These are phyloP conservation scores for Acanthosepion pharaonis DNA, from an alignment of 2,888 invertebrate species.

Conservation along the genomic window DNA sequence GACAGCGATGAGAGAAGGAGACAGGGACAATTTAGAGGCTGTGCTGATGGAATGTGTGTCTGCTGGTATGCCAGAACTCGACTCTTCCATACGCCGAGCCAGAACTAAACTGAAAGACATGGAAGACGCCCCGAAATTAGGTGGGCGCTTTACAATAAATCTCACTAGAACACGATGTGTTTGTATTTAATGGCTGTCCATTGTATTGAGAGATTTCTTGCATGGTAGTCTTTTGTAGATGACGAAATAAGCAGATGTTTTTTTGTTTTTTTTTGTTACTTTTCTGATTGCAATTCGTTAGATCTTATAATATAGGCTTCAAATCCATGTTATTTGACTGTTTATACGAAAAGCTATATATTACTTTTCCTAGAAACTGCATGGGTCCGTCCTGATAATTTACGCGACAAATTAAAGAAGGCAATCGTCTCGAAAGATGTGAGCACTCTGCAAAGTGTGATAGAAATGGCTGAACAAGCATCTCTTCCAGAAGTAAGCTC, in stretches of 20 bases:
- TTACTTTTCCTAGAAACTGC: not conserved
- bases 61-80: slow-evolving; percentile 34
- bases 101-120: not conserved
- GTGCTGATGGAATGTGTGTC: not conserved
- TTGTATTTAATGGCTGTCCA: too few relatives aligned
- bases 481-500: not conserved
- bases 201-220: too few relatives aligned
- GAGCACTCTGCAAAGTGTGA: not conserved
- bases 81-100: not conserved
- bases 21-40: not conserved
- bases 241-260: too few relatives aligned
- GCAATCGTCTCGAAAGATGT: not conserved
- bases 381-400: not conserved
- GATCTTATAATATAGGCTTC: too few relatives aligned
- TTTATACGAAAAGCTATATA: too few relatives aligned
- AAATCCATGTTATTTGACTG: not conserved
- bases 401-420: not conserved
- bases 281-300: too few relatives aligned
- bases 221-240: too few relatives aligned
- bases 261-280: too few relatives aligned
- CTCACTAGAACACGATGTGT: too few relatives aligned
- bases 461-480: not conserved
- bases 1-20: not conserved
- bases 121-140: not conserved
- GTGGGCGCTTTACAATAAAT: not conserved